A percentile compares a stretch with the other conserved stretches of the same genome.
phyloP scores from a whole-genome alignment of 1,140 invertebrate species.

The Forficula auricularia region DNA sequence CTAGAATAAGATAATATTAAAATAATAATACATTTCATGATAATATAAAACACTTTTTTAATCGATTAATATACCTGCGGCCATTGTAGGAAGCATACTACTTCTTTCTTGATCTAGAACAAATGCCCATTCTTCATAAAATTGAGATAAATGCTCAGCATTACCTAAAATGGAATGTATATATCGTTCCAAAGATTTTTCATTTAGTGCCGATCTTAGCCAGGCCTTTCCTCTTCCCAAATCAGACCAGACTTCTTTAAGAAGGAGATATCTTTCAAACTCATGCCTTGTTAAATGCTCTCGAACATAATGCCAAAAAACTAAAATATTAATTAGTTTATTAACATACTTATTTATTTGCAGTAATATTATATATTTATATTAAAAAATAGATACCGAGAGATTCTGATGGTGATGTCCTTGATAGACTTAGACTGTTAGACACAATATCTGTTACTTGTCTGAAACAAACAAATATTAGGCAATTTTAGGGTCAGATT shows the following conservation, averaged over 20 bases:
- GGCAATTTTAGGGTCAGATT: no score
- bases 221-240: slow-evolving; percentile 68
- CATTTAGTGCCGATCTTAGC: slow-evolving; percentile 71
- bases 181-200: slow-evolving; percentile 69
- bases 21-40: slow-evolving; percentile 12
- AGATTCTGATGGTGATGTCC: no score
- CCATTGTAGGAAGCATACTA: slow-evolving; percentile 58
- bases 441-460: slow-evolving; percentile 40
- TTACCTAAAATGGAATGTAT: slow-evolving; percentile 57
- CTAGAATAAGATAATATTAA: slow-evolving; percentile 30
- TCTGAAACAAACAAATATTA: slow-evolving; percentile 24
- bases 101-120: slow-evolving; percentile 55
- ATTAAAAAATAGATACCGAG: neutral
- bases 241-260: slow-evolving; percentile 65
- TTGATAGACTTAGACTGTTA: slow-evolving; percentile 22
- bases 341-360: neutral
- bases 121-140: slow-evolving; percentile 74
- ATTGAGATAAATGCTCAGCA: slow-evolving; percentile 38
- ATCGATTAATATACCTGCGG: slow-evolving; percentile 41
- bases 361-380: neutral
- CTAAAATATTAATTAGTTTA: neutral
- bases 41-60: slow-evolving; percentile 4
- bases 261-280: slow-evolving; percentile 60
- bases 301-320: slow-evolving; percentile 48
- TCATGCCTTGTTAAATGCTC: slow-evolving; percentile 70